Evolutionary conservation across 2,113 vertebrate genomes (phyloP).

Genomic region (Ginglymostoma cirratum): DNA sequence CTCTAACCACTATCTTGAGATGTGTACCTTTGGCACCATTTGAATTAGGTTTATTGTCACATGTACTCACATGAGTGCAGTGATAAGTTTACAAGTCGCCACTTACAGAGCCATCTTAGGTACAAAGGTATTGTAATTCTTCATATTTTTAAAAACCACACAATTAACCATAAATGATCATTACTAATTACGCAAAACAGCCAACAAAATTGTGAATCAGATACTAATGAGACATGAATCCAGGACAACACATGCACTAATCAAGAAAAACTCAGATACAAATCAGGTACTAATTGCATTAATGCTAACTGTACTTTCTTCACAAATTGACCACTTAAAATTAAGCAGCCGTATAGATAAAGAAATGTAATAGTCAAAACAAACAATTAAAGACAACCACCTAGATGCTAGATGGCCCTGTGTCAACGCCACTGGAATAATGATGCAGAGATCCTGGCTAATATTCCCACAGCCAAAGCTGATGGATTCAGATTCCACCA

Average conservation of each 20-base stretch:
- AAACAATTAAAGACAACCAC: neutral
- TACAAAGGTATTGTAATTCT: neutral
- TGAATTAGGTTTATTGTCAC: no score
- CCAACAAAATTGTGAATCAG: neutral
- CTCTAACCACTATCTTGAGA: neutral
- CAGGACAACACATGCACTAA: neutral
- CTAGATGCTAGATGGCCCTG: neutral
- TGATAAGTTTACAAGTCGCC: no score
- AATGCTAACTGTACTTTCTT: neutral
- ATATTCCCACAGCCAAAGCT: no score
- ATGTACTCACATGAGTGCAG: no score
- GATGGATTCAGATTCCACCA: no score
- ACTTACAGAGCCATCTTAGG: no score
- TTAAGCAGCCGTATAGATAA: neutral
- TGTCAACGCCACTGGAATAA: no score
- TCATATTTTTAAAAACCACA: neutral
- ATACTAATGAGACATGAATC: neutral
- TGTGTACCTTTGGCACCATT: no score
- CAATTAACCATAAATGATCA: neutral
- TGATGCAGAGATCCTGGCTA: no score
- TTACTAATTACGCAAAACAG: neutral
- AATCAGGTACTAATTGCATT: conserved; percentile 17
- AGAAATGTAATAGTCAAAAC: neutral
- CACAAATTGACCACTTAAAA: neutral
- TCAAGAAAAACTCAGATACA: neutral